Percentiles rank a stretch among this genome's conserved stretches.
phyloP scores from a whole-genome alignment of 1,140 invertebrate genomes.

The Caenorhabditis elegans region DNA sequence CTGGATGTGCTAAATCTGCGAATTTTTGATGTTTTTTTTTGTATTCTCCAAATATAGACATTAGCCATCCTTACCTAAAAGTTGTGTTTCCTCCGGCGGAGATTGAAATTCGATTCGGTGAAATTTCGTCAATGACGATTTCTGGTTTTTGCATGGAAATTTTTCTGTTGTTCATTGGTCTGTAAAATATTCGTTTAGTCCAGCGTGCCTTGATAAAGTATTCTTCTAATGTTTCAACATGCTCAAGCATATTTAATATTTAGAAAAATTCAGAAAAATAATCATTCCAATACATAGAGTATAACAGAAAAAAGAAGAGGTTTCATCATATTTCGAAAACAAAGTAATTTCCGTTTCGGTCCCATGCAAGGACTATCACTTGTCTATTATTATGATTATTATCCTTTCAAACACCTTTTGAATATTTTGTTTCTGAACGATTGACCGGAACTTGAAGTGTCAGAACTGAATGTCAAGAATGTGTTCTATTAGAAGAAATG shows the following conservation, averaged over 20 bases:
- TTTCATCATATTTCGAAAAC: background rate
- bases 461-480: background rate
- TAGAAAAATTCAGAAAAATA: background rate
- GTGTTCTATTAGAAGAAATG: no score
- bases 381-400: background rate
- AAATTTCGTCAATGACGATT: conserved; percentile 64
- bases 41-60: background rate
- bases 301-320: background rate
- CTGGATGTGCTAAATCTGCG: background rate
- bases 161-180: conserved; percentile 33
- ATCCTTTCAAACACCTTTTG: background rate
- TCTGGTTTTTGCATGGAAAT: conserved; percentile 61
- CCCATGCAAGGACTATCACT: conserved; percentile 24
- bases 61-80: conserved; percentile 45
- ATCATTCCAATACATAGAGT: background rate
- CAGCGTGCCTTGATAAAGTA: conserved; percentile 17
- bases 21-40: background rate
- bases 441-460: conserved; percentile 18
- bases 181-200: conserved; percentile 27
- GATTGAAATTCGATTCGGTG: conserved; percentile 56
- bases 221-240: background rate
- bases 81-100: conserved; percentile 64
- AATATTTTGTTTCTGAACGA: conserved; percentile 31
- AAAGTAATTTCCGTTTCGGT: background rate
- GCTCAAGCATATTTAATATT: conserved; percentile 19